Evolutionary conservation across 2,797 vertebrate species (phyloP), one percentile per base, ranked within the genome.

Genomic region (Coregonus ussuriensis): DNA sequence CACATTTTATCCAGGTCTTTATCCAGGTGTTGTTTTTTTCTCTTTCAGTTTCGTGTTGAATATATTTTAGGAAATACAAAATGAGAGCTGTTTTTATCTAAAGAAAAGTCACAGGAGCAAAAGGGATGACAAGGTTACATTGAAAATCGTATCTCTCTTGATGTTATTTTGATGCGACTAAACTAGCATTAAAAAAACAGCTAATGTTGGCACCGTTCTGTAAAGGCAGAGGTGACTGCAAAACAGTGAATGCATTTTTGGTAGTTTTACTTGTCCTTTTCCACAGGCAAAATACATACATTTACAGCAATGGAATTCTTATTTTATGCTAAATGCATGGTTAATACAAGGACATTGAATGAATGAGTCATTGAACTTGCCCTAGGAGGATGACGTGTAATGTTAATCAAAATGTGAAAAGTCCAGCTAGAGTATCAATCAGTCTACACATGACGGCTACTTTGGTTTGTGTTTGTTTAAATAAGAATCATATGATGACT

Each of bases 1-100:
- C 33, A 68, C 66, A 37, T 37, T 70, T 41, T 47, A 70, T 70
- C 18, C 53, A 14, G 53, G 53, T 54, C 81, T 84, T 79, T 25
- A 25, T 25, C 25, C 25, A 25, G 25, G 25, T 25, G 25, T 25
- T 25, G 66, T 31, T 35, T 74, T 63, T 54, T 72, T 56, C 37
- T 35, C 67, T 54, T 13, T 15, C 18, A 69, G 35, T 9, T 25
- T 31, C 33, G 67, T 16, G 37, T 37, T 35, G 33, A 37, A 35
- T 18, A 18, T 41, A 37, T 37, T 69, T 69, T 69, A 69, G 67
- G 33, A 37, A 18, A 69, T 16, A 35, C 25, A 15, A n/a, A 16
- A 15, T 18, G 65, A 6, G 15, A 18, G 6, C 31, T 69, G 33
- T 69, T 18, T 69, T 37, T 41, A 69, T 69, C 11, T 35, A 6